Percentiles rank a stretch among this genome's conserved stretches.
Evolutionary conservation across 2,888 invertebrate species (phyloP).

Genomic region (Drepana falcataria): DNA sequence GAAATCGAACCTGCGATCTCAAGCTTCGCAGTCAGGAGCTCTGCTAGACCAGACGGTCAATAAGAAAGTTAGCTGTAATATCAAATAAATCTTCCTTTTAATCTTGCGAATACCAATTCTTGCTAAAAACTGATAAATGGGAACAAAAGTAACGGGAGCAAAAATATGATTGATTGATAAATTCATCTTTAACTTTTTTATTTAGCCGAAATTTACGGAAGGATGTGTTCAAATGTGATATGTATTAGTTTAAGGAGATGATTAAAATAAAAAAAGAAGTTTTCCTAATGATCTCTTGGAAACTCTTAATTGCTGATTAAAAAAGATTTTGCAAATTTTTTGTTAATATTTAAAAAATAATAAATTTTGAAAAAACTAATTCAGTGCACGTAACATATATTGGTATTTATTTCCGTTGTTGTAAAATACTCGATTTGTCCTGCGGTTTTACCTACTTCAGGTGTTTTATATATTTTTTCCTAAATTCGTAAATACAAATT

Average conservation of each 20-base stretch:
- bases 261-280: constrained; percentile 62
- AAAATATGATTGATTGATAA: constrained; percentile 15
- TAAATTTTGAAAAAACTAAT: constrained; percentile 2
- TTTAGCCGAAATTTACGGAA: constrained; percentile 45
- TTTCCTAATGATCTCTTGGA: constrained; percentile 77
- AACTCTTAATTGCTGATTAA: constrained; percentile 65
- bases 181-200: not conserved
- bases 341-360: constrained; percentile 25
- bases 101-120: too few relatives aligned
- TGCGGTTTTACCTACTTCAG: not conserved
- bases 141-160: constrained; percentile 50
- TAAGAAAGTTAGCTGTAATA: too few relatives aligned
- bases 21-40: too few relatives aligned
- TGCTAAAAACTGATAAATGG: constrained; percentile 15
- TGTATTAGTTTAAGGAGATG: constrained; percentile 67
- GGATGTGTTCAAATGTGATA: constrained; percentile 79
- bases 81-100: too few relatives aligned
- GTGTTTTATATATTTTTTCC: constrained; percentile 5
- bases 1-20: too few relatives aligned
- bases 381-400: too few relatives aligned
- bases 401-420: too few relatives aligned
- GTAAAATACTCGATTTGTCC: too few relatives aligned
- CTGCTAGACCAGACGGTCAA: too few relatives aligned
- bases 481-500: too few relatives aligned
- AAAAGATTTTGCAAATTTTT: constrained; percentile 27